phyloP scores from a whole-genome alignment of 2,113 vertebrate species.

The Gorsachius goisagi region DNA sequence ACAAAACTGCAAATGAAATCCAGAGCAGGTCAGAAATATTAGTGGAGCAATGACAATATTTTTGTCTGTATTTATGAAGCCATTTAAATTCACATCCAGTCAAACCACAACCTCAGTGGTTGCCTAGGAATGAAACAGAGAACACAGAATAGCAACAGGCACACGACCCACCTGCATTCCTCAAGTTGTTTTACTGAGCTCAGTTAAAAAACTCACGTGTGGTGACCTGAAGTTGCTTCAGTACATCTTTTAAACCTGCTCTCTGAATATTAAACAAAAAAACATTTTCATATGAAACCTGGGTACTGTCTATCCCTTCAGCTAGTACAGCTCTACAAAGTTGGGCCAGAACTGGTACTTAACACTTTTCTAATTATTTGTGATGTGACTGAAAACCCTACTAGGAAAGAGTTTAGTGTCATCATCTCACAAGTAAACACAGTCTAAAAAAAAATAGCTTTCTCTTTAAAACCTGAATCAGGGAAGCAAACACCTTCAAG shows the following conservation, averaged over 20 bases:
- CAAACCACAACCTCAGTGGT: not conserved
- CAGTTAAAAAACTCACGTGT: rapidly evolving
- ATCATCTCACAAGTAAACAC: not conserved
- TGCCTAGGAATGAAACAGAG: not conserved
- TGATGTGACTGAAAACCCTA: not conserved
- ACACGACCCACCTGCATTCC: not conserved
- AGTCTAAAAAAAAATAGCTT: rapidly evolving
- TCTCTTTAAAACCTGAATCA: not conserved
- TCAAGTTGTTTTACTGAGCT: not conserved
- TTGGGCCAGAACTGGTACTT: not conserved
- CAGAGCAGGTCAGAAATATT: not conserved
- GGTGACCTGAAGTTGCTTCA: not conserved
- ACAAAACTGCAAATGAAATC: not conserved
- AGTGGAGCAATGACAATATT: not conserved
- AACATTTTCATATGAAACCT: not conserved
- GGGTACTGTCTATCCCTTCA: not conserved
- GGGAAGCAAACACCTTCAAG: not conserved
- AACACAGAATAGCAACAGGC: not conserved
- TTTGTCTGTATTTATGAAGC: not conserved
- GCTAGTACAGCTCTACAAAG: not conserved
- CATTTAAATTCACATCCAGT: slow-evolving; percentile 1
- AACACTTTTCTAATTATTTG: not conserved
- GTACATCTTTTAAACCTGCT: not conserved
- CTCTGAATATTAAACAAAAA: not conserved
- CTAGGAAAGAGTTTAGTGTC: not conserved